These are phyloP conservation scores for Mellivora capensis DNA, from an alignment of 2,113 vertebrate genomes.

Conservation along the genomic window DNA sequence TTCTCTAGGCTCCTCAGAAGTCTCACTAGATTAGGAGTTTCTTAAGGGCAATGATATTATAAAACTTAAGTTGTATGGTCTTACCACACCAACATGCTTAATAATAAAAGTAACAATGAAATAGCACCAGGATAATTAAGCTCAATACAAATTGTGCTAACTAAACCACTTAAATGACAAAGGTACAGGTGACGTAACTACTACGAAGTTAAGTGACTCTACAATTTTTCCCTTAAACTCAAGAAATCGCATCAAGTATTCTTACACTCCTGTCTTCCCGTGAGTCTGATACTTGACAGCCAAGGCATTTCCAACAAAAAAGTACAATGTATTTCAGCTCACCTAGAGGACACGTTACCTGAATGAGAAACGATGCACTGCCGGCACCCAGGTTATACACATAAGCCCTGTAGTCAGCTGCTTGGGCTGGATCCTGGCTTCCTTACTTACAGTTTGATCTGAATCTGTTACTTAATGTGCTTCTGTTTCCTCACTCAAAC, in stretches of 20 bases:
- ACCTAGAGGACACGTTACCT: background rate
- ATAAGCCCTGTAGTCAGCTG: background rate
- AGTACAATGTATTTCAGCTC: background rate
- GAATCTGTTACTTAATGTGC: background rate
- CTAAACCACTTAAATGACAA: background rate
- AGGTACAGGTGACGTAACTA: background rate
- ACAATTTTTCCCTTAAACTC: background rate
- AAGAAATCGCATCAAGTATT: background rate
- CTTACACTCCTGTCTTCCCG: background rate
- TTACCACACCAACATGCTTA: background rate
- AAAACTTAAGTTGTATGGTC: background rate
- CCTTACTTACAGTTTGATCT: background rate
- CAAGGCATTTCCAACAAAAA: background rate
- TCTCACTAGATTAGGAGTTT: background rate
- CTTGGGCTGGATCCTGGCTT: background rate
- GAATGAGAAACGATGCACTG: background rate
- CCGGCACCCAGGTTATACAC: accelerated
- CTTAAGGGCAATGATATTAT: background rate
- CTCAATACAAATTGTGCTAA: background rate
- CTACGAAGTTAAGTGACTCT: background rate
- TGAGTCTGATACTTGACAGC: background rate
- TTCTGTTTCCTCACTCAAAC: background rate
- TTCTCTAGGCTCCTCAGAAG: background rate
- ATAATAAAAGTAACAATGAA: background rate
- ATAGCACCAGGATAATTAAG: background rate